phyloP scores from a whole-genome alignment of 2,113 vertebrate genomes.

The Monopterus albus region DNA sequence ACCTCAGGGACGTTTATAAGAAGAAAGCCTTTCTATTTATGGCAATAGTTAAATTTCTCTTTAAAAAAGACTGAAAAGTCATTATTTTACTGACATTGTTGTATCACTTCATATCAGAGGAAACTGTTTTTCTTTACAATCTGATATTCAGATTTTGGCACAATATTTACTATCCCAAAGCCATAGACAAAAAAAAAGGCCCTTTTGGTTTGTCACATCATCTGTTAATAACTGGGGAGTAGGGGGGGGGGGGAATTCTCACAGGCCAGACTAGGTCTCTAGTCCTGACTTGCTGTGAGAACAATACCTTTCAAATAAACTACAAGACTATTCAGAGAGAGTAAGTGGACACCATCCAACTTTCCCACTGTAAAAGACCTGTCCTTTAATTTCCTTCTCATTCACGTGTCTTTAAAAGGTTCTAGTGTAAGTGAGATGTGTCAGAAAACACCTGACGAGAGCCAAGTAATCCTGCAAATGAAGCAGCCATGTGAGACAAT shows the following conservation, averaged over 20 bases:
- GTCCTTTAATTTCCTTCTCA: constrained; percentile 41
- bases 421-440: constrained; percentile 13
- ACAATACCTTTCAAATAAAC: constrained; percentile 39
- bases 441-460: constrained; percentile 36
- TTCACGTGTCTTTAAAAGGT: constrained; percentile 18
- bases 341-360: constrained; percentile 27
- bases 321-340: constrained; percentile 20
- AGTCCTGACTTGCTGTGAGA: constrained; percentile 20
- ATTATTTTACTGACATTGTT: too few species aligned
- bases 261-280: background rate
- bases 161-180: background rate
- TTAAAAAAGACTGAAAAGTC: too few species aligned
- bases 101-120: too few species aligned
- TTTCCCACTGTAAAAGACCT: constrained; percentile 12
- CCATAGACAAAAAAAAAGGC: background rate
- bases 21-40: too few species aligned
- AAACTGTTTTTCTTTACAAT: too few species aligned
- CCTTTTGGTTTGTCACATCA: constrained; percentile 2
- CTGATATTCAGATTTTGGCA: background rate
- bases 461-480: constrained; percentile 11
- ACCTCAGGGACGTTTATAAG: too few species aligned
- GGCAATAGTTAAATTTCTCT: too few species aligned
- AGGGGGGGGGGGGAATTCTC: constrained; percentile 9
- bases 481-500: constrained; percentile 16
- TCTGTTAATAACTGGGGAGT: constrained; percentile 22